A percentile compares a stretch with the other conserved stretches of the same genome.
phyloP scores from a whole-genome alignment of 2,888 invertebrate genomes.

The Lamellibrachia satsuma region DNA sequence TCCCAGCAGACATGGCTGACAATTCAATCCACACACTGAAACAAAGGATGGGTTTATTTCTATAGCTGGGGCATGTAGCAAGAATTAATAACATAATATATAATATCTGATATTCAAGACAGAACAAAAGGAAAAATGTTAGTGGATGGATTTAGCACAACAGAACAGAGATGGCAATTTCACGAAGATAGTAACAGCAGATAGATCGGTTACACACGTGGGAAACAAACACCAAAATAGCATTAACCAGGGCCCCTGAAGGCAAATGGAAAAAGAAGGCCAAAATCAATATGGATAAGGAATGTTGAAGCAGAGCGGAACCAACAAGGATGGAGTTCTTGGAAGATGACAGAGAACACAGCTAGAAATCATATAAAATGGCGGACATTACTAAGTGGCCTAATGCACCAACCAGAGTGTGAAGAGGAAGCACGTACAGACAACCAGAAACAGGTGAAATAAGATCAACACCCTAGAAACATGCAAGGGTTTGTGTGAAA shows the following conservation, averaged over 20 bases:
- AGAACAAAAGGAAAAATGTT: not conserved
- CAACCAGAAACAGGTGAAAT: not conserved
- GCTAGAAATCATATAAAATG: too few species aligned
- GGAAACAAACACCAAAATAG: too few species aligned
- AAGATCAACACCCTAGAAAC: not conserved
- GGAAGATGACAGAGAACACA: too few species aligned
- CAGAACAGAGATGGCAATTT: not conserved
- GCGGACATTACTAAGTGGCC: too few species aligned
- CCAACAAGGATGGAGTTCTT: too few species aligned
- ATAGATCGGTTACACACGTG: too few species aligned
- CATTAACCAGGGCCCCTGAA: too few species aligned
- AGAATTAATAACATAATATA: not conserved
- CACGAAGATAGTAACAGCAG: not conserved
- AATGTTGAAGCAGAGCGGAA: too few species aligned
- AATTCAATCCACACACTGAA: not conserved
- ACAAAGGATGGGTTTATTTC: not conserved
- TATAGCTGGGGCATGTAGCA: not conserved
- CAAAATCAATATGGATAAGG: too few species aligned
- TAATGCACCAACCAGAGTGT: too few species aligned
- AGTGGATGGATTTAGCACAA: not conserved
- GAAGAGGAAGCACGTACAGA: not conserved
- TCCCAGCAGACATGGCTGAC: conserved; percentile 12
- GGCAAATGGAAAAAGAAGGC: too few species aligned
- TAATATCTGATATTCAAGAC: not conserved
- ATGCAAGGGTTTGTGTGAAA: not conserved